Percentiles rank a stretch among this genome's conserved stretches.
These are phyloP conservation scores for Ormyrus rosae DNA, from an alignment of 2,888 invertebrate genomes.

Conservation along the genomic window DNA sequence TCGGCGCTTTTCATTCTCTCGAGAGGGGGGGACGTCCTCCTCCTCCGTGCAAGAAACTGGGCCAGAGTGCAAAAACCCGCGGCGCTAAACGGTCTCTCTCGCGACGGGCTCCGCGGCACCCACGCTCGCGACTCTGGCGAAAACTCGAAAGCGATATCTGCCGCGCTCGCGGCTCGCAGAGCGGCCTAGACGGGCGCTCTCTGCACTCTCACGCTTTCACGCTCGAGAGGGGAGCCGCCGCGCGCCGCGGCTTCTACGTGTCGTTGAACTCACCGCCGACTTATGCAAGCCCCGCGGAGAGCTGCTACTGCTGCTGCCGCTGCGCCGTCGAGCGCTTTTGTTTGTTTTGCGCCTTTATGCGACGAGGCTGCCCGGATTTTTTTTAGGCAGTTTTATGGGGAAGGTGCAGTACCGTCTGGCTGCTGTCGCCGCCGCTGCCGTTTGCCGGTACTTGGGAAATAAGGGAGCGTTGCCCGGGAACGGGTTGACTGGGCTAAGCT, in stretches of 20 bases:
- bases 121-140: slow-evolving; percentile 24
- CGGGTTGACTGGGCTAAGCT: too few species aligned
- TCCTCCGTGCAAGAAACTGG: slow-evolving; percentile 4
- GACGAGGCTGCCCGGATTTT: too few species aligned
- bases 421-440: too few species aligned
- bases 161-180: not conserved
- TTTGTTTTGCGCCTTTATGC: too few species aligned
- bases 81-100: slow-evolving; percentile 18
- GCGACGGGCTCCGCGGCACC: slow-evolving; percentile 17
- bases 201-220: slow-evolving; percentile 56
- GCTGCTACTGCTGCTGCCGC: too few species aligned
- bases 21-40: too few species aligned
- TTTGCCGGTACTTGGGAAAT: too few species aligned
- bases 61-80: slow-evolving; percentile 42
- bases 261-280: slow-evolving; percentile 48
- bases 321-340: too few species aligned
- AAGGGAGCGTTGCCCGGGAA: too few species aligned
- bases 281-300: slow-evolving; percentile 8
- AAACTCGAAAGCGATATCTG: slow-evolving; percentile 42
- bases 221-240: slow-evolving; percentile 9
- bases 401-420: too few species aligned
- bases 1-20: too few species aligned
- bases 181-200: not conserved
- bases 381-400: too few species aligned
- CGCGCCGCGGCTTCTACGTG: slow-evolving; percentile 28